Evolutionary conservation across 2,888 invertebrate genomes (phyloP).

Genomic region (Formica aserva): DNA sequence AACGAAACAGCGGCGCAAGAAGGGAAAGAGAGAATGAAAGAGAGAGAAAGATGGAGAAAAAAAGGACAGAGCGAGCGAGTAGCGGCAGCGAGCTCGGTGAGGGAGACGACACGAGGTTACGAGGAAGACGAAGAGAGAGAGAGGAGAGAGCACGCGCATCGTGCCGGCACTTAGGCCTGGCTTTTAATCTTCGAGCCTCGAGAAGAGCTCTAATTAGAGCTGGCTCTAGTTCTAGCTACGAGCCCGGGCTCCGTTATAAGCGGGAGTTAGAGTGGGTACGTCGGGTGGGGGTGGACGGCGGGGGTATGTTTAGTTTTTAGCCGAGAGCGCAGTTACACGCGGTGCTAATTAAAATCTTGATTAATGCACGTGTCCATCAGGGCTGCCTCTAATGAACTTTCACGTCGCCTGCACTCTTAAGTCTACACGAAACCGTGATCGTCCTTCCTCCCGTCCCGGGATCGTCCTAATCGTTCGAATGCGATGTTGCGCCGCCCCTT

Average conservation of each 20-base stretch:
- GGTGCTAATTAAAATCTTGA: constrained; percentile 85
- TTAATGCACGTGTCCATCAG: constrained; percentile 85
- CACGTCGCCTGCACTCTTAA: constrained; percentile 78
- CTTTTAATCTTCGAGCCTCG: constrained; percentile 81
- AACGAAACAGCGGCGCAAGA: constrained; percentile 68
- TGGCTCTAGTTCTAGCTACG: constrained; percentile 76
- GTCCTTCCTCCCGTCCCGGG: constrained; percentile 56
- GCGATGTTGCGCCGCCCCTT: background rate
- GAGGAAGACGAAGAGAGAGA: constrained; percentile 43
- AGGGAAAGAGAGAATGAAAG: constrained; percentile 33
- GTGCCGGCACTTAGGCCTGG: constrained; percentile 79
- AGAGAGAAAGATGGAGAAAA: constrained; percentile 30
- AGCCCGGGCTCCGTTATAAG: constrained; percentile 75
- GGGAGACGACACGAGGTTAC: constrained; percentile 62
- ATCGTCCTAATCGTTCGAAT: constrained; percentile 42
- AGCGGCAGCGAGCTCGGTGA: constrained; percentile 53
- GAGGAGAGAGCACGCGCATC: constrained; percentile 70
- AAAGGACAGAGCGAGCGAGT: constrained; percentile 42
- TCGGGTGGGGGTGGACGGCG: constrained; percentile 60
- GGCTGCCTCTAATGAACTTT: constrained; percentile 84
- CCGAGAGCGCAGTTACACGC: constrained; percentile 80
- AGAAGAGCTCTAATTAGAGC: constrained; percentile 84
- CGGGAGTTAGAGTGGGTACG: constrained; percentile 76
- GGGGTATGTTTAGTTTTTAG: constrained; percentile 83
- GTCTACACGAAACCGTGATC: constrained; percentile 77